Evolutionary conservation across 2,797 vertebrate genomes (phyloP).

Genomic region (Linurgus olivaceus): DNA sequence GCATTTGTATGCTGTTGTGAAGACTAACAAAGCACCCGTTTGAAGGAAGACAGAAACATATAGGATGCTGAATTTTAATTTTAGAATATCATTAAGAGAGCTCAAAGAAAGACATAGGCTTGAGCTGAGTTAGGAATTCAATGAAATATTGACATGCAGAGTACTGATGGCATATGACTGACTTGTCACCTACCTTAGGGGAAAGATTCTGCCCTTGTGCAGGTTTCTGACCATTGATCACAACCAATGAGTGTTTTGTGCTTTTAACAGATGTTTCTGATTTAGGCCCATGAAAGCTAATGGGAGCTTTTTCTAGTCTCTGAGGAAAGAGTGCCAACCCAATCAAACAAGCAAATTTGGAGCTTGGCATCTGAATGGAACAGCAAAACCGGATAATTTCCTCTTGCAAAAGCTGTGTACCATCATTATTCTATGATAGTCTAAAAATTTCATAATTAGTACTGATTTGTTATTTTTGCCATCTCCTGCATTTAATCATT

Average conservation of each 20-base stretch:
- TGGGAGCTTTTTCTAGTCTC: conserved; percentile 13
- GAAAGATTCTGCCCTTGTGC: background rate
- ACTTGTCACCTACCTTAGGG: background rate
- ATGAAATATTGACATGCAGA: background rate
- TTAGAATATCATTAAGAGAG: background rate
- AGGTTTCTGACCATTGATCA: background rate
- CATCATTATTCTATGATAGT: background rate
- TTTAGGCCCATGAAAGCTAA: conserved; percentile 42
- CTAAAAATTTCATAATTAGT: conserved; percentile 7
- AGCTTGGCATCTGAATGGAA: background rate
- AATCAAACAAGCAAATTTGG: conserved; percentile 22
- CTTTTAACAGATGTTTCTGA: conserved; percentile 37
- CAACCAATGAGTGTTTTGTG: background rate
- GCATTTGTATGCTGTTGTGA: background rate
- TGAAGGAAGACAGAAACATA: background rate
- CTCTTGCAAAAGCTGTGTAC: conserved; percentile 6
- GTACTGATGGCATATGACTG: background rate
- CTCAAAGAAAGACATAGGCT: background rate
- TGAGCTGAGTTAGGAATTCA: background rate
- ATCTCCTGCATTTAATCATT: conserved; percentile 6
- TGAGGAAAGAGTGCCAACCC: background rate
- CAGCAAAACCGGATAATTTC: background rate
- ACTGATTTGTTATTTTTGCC: conserved; percentile 12
- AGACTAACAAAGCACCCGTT: background rate
- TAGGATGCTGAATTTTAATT: background rate